Percentiles rank a stretch among this genome's conserved stretches.
Evolutionary conservation across 1,140 invertebrate genomes (phyloP).

Genomic region (Cydia splendana): DNA sequence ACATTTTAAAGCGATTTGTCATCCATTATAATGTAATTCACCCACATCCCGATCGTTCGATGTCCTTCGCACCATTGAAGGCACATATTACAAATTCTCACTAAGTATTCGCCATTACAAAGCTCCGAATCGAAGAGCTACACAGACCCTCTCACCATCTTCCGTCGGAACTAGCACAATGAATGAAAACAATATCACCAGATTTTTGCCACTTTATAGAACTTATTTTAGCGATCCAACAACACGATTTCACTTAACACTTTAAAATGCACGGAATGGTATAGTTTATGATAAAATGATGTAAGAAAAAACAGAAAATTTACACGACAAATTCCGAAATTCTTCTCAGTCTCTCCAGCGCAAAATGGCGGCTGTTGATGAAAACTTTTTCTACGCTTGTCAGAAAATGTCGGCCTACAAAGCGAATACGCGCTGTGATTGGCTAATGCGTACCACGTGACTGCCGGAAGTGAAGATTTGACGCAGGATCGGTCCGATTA

Average conservation of each 20-base stretch:
- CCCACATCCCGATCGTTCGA: constrained; percentile 83
- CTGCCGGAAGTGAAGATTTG: constrained; percentile 74
- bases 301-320: constrained; percentile 82
- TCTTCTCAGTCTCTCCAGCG: constrained; percentile 86
- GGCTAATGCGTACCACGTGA: constrained; percentile 81
- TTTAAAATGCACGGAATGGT: constrained; percentile 79
- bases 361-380: constrained; percentile 96
- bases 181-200: constrained; percentile 82
- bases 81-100: constrained; percentile 84
- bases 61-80: constrained; percentile 83
- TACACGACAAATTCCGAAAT: constrained; percentile 84
- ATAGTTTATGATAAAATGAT: constrained; percentile 79
- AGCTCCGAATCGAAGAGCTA: constrained; percentile 81
- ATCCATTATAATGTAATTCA: constrained; percentile 79
- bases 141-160: constrained; percentile 85
- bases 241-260: constrained; percentile 77
- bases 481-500: constrained; percentile 73
- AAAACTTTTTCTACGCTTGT: constrained; percentile 95
- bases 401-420: constrained; percentile 90
- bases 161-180: constrained; percentile 83
- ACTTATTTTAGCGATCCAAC: constrained; percentile 72
- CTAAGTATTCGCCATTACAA: constrained; percentile 85
- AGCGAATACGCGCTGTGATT: constrained; percentile 80
- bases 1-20: constrained; percentile 79
- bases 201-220: constrained; percentile 75